Percentiles rank a stretch among this genome's conserved stretches.
Conservation (phyloP, 30 jellyfish, hydroid and myxozoan genomes). For the Aurelia sp. region DNA sequence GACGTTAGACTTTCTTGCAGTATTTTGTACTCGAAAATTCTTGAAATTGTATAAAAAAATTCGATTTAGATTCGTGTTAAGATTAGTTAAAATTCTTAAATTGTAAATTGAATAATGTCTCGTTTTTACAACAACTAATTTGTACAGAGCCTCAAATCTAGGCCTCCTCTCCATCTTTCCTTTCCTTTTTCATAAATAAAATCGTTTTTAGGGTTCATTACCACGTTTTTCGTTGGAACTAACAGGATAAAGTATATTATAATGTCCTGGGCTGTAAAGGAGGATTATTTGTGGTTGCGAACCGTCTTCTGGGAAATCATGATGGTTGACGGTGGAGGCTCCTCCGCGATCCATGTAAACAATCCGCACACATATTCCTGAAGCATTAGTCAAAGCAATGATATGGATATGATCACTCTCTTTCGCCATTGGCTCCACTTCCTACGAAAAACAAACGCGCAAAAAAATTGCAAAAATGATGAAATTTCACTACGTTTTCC, state of each 20-base stretch:
- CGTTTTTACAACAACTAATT: no score
- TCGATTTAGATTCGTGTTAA: no score
- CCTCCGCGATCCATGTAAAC: conserved; percentile 98
- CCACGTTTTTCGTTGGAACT: background rate
- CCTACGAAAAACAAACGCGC: conserved; percentile 34
- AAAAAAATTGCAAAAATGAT: no score
- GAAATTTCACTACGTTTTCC: no score
- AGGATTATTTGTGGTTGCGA: conserved; percentile 71
- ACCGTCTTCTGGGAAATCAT: conserved; percentile 97
- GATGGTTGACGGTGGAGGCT: conserved; percentile 72
- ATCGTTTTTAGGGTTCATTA: background rate
- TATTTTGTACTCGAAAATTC: no score
- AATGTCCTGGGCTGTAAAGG: conserved; percentile 97
- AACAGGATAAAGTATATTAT: conserved; percentile 82
- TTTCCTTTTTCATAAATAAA: no score
- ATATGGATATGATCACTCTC: conserved; percentile 97
- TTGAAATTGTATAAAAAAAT: no score
- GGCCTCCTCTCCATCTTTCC: no score
- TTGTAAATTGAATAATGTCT: no score
- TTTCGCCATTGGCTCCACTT: conserved; percentile 99
- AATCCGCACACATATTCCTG: conserved; percentile 78
- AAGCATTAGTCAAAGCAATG: conserved; percentile 81
- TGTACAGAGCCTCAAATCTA: no score
- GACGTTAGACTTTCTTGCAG: no score
- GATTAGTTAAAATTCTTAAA: no score